Evolutionary conservation across 2,113 vertebrate genomes (phyloP), one percentile per base, ranked within the genome.

Genomic region (Sebastes schlegelii): DNA sequence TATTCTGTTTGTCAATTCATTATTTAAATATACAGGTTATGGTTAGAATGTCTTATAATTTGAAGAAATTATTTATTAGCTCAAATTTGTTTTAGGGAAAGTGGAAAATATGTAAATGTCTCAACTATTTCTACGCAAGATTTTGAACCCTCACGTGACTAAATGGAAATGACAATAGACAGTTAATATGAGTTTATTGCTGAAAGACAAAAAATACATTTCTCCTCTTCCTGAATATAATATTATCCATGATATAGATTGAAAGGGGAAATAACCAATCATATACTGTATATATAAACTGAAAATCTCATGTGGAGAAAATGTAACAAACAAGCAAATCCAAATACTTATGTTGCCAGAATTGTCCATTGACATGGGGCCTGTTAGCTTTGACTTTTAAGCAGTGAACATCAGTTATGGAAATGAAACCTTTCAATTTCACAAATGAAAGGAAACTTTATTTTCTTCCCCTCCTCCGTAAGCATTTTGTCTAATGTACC

Each of bases 401-500:
- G 70, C 23, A 61, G 10, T 73, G 73, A 75, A 26, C 34, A 86
- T 83, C 42, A 70, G 74, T 43, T 70, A 60, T 79, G 79, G 82
- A 83, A 89, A 88, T 74, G 13, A 74, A 79, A 73, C 11, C 40
- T 12, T 77, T 80, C 19, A 61, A 52, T 69, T 4, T 79, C 43
- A 74, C 45, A 48, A 88, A 77, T 70, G 68, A 90, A 82, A 65
- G 79, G 75, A 88, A 92, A 87, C 54, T 65, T 70, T 13, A 70
- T 52, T 85, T 40, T 70, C 5, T 52, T 74, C 9, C 62, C 2
- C 14, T 63, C 11, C 51, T 48, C 78, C 2, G 1, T 43, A 68
- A 79, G 64, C 21, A 49, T 70, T 81, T 73, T 74, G 23, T 85
- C 55, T 49, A 60, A 84, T 54, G 63, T 71, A 77, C 79, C 82